Base-by-base conservation (phyloP, 1,140 invertebrate genomes). In the Zophobas morio region DNA sequence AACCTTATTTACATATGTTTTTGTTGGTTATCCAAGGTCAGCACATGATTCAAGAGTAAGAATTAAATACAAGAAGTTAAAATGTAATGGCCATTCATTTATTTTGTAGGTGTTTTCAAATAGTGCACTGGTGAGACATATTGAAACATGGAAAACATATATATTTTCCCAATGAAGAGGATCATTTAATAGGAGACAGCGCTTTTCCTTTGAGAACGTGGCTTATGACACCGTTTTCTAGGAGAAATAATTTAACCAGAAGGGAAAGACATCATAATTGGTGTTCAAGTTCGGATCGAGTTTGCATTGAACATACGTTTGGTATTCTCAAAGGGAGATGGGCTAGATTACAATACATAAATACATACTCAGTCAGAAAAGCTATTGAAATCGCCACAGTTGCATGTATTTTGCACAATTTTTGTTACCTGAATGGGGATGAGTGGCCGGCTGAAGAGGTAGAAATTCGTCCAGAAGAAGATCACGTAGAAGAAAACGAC, bases 101-200 rank as follows among this genome's bases (percentile, higher is more conserved):
- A 46, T 46, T 3, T 4, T 46, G 42, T 46, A 75, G 74, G 74
- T 75, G 32, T 75, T 75, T 75, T 42, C 40, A 1, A 56, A 54
- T 47, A 66, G 56, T 3, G 34, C 8, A 66, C n/a, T 75, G 2
- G 72, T 42, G 6, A 2, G 20, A 6, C 1, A 42, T 32, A 75
- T 75, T 56, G 39, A 75, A 32, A 1, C 37, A 66, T 66, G 56
- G 74, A 20, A 8, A 35, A n/a, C n/a, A 49, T 1, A 66, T 35
- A 2, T 66, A 46, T 4, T 66, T 75, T 74, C 72, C 72, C 3
- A 2, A 20, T 37, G 36, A 33, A 36, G 46, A 66, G 1, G 6
- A 47, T 63, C 39, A 66, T 49, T 46, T 75, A 75, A 3, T 75
- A 2, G 57, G 40, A 66, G 57, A 66, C 32, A 75, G 74, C 35